Conservation (phyloP, 2,797 vertebrate species). For the Poeciliopsis paucimaculata region DNA sequence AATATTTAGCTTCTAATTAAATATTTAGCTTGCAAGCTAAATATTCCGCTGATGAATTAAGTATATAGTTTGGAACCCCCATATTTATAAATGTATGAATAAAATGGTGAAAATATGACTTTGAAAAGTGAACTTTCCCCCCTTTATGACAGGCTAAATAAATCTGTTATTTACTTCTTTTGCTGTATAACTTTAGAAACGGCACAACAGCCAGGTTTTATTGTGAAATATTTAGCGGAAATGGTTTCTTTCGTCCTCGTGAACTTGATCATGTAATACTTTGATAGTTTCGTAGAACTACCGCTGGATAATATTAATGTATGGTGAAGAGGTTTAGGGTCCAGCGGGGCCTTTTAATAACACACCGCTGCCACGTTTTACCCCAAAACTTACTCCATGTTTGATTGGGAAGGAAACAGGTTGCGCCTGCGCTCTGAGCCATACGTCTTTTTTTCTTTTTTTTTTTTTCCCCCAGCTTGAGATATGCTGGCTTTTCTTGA, state of each 20-base stretch:
- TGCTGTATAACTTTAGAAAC: no score
- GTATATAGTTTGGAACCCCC: no score
- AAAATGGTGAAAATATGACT: no score
- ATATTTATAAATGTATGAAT: no score
- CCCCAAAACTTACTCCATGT: background rate
- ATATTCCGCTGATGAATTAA: no score
- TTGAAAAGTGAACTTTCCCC: no score
- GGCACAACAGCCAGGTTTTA: background rate
- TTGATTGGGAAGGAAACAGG: background rate
- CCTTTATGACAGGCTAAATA: no score
- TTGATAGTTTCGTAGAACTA: background rate
- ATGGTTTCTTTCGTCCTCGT: rapidly evolving
- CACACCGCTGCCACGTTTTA: background rate
- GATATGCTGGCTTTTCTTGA: conserved; percentile 60
- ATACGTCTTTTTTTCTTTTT: background rate
- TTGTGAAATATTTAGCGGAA: conserved; percentile 26
- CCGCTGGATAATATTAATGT: no score
- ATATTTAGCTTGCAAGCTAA: no score
- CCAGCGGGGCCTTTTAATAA: background rate
- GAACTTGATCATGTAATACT: conserved; percentile 1
- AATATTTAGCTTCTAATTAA: no score
- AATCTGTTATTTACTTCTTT: background rate
- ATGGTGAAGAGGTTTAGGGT: no score
- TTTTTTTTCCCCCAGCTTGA: conserved; percentile 31
- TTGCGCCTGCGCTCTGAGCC: conserved; percentile 65